Conservation (phyloP, 2,113 vertebrate genomes). For the Chaetodon auriga region DNA sequence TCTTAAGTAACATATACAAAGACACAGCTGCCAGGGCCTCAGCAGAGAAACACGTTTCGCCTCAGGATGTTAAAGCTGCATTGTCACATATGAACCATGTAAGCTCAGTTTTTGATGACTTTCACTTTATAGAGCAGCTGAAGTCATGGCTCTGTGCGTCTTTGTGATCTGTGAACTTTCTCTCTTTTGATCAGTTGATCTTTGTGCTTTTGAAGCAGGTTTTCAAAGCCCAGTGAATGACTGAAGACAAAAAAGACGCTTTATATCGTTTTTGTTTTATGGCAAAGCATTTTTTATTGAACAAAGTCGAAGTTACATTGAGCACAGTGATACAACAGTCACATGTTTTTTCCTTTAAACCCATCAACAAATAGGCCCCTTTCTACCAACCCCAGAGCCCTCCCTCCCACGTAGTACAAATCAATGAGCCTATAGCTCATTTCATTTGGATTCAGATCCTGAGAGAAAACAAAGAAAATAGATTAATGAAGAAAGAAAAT, state of each 20-base stretch:
- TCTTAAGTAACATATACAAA: conserved; percentile 2
- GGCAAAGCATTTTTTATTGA: no score
- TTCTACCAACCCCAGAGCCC: background rate
- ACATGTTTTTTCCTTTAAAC: background rate
- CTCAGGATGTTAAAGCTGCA: background rate
- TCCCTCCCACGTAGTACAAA: background rate
- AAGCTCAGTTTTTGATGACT: background rate
- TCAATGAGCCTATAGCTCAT: background rate
- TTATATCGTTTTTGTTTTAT: no score
- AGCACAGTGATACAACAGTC: no score
- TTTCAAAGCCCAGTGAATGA: background rate
- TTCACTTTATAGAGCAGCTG: background rate
- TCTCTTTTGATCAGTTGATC: background rate
- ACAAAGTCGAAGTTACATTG: no score
- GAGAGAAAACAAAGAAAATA: no score
- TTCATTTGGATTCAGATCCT: background rate
- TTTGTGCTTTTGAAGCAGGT: background rate
- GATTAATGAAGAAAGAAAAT: background rate
- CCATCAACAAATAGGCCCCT: background rate
- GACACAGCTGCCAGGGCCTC: background rate
- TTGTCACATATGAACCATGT: background rate
- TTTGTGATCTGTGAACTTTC: background rate
- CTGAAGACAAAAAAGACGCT: background rate
- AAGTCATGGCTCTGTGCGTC: background rate
- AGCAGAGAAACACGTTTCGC: background rate